These are phyloP conservation scores for Bergia sp. DNA, from an alignment of 92 coral and sea anemone genomes.

Conservation along the genomic window DNA sequence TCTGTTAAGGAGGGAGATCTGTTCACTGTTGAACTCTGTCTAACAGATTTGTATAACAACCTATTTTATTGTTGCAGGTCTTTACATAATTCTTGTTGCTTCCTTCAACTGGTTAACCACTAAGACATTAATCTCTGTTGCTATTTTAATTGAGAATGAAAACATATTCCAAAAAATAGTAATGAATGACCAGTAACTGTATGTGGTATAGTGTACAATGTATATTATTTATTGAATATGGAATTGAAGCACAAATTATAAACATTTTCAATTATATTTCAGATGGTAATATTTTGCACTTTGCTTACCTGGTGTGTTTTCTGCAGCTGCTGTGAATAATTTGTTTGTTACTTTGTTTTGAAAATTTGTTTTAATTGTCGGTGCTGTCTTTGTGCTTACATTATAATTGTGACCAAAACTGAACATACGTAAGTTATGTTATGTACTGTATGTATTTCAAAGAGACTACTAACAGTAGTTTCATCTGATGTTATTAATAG, in stretches of 20 bases:
- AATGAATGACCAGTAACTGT: not conserved
- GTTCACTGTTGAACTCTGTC: not conserved
- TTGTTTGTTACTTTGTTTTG: too few species aligned
- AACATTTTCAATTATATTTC: not conserved
- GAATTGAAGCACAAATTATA: not conserved
- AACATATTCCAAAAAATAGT: not conserved
- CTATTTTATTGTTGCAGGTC: not conserved
- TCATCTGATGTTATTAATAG: too few species aligned
- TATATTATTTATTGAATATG: too few species aligned
- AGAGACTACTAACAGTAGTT: too few species aligned
- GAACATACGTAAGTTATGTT: too few species aligned
- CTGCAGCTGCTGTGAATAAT: not conserved
- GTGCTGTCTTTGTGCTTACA: too few species aligned
- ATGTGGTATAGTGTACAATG: not conserved
- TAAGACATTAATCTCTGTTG: not conserved
- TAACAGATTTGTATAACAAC: too few species aligned
- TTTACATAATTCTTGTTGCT: not conserved
- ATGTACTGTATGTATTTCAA: too few species aligned
- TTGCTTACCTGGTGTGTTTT: not conserved
- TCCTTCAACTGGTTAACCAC: not conserved
- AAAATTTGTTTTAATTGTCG: too few species aligned
- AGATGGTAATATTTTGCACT: not conserved
- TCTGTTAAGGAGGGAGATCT: not conserved
- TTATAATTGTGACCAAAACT: too few species aligned
- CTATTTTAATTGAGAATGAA: not conserved